Conservation (phyloP, 2,797 vertebrate genomes). For the Cygnus olor region DNA sequence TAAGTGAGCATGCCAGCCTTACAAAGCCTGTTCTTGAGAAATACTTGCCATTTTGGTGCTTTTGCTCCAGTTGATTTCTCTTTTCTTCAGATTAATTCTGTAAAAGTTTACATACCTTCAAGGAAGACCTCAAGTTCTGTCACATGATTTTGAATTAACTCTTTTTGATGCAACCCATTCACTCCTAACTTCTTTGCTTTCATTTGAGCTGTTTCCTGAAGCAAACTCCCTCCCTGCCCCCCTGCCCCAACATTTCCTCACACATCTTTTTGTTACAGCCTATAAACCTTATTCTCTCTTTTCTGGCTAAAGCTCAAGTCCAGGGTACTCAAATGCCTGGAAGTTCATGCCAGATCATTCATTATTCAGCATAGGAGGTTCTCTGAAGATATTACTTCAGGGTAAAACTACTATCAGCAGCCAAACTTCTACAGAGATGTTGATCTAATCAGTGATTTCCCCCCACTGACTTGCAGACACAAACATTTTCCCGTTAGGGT, state of each 20-base stretch:
- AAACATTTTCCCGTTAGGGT: not conserved
- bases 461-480: not conserved
- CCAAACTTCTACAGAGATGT: conserved; percentile 29
- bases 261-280: not conserved
- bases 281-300: not conserved
- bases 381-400: not conserved
- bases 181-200: not conserved
- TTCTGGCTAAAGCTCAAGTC: not conserved
- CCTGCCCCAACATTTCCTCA: too few species aligned
- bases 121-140: not conserved
- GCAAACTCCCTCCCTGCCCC: not conserved
- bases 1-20: not conserved
- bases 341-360: conserved; percentile 19
- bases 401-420: not conserved
- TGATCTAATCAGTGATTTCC: conserved; percentile 32
- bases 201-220: not conserved
- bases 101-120: not conserved
- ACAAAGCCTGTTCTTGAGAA: not conserved
- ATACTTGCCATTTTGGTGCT: not conserved
- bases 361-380: conserved; percentile 19
- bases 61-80: not conserved
- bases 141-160: not conserved
- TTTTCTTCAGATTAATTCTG: not conserved
- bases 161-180: not conserved
- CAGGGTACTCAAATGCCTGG: not conserved